Conservation (phyloP, 2,888 invertebrate species). For the Atherix ibis region DNA sequence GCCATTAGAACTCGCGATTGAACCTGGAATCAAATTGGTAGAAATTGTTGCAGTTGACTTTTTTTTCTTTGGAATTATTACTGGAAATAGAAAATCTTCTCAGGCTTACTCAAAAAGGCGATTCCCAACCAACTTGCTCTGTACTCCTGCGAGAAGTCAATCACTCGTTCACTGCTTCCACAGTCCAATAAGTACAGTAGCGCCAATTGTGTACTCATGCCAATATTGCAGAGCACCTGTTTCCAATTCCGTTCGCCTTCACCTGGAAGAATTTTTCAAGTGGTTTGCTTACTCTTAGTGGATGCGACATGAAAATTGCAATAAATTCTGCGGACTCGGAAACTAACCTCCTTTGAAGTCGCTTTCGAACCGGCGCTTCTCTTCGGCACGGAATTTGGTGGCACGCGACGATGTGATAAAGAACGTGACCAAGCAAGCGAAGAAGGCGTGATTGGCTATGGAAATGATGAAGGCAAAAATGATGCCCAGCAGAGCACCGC, state of each 20-base stretch:
- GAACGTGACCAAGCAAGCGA: conserved; percentile 55
- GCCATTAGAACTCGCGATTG: conserved; percentile 67
- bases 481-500: conserved; percentile 55
- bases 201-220: conserved; percentile 68
- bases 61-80: too few species aligned
- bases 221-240: conserved; percentile 76
- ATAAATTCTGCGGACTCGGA: too few species aligned
- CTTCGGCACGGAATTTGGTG: conserved; percentile 54
- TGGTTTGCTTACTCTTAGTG: too few species aligned
- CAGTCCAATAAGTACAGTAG: conserved; percentile 63
- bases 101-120: conserved; percentile 49
- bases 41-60: too few species aligned
- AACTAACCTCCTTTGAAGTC: conserved; percentile 63
- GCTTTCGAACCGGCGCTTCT: conserved; percentile 53
- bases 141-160: conserved; percentile 61
- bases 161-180: conserved; percentile 59
- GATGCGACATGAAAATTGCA: not conserved
- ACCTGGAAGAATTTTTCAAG: too few species aligned
- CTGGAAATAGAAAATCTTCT: not conserved
- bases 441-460: conserved; percentile 60
- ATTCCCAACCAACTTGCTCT: conserved; percentile 69
- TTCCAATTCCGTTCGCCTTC: conserved; percentile 80
- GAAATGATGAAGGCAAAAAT: conserved; percentile 62
- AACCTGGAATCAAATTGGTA: too few species aligned
- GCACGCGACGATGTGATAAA: conserved; percentile 67